These are phyloP conservation scores for Tigriopus japonicus DNA, from an alignment of 1,140 invertebrate genomes.

Conservation along the genomic window DNA sequence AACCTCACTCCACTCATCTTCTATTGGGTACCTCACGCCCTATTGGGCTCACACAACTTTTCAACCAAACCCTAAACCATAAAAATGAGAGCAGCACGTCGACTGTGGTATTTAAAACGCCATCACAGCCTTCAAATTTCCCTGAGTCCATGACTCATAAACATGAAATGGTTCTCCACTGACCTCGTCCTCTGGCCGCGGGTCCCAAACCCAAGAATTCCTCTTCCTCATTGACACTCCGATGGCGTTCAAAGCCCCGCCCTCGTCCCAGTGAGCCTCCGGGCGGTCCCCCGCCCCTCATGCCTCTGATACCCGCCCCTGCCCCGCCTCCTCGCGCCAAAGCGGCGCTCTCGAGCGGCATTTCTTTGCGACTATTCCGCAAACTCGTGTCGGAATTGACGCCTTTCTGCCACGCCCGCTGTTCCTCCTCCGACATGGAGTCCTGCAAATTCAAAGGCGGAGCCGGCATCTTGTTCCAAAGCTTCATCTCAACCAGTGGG, in stretches of 20 bases:
- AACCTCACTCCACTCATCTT: too few relatives aligned
- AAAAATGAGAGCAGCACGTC: too few relatives aligned
- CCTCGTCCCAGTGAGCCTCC: conserved; percentile 30
- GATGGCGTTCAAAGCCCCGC: conserved; percentile 29
- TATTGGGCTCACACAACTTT: too few relatives aligned
- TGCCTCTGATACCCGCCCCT: conserved; percentile 21
- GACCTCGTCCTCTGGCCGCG: conserved; percentile 16
- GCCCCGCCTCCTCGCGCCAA: conserved; percentile 21
- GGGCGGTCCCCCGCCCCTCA: conserved; percentile 9
- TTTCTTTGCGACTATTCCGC: conserved; percentile 23
- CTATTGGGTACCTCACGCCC: too few relatives aligned
- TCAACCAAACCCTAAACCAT: too few relatives aligned
- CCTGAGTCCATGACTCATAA: too few relatives aligned
- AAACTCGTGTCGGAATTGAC: conserved; percentile 36
- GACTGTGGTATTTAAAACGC: too few relatives aligned
- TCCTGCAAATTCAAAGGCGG: conserved; percentile 37
- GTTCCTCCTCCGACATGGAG: conserved; percentile 11
- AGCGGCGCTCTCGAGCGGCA: conserved; percentile 21
- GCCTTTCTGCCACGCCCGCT: conserved; percentile 37
- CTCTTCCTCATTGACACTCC: conserved; percentile 31
- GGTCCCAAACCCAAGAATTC: conserved; percentile 19
- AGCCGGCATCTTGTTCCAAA: conserved; percentile 53
- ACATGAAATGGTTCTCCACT: too few relatives aligned
- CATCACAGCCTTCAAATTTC: too few relatives aligned
- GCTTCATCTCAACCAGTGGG: conserved; percentile 35